Conservation (phyloP, 2,113 vertebrate species). For the Siphamia tubifer region DNA sequence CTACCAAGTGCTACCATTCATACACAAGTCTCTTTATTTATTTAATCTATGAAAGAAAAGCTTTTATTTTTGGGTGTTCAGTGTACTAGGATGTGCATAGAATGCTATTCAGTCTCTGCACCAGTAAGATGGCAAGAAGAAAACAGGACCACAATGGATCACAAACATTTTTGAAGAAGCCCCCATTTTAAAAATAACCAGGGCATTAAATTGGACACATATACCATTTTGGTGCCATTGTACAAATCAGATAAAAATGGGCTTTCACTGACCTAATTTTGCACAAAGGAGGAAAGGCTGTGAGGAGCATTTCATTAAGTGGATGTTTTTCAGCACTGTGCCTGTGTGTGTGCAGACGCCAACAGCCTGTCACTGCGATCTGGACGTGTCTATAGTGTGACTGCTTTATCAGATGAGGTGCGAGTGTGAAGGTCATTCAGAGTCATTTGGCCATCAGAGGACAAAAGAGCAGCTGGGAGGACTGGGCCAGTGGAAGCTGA, state of each 20-base stretch:
- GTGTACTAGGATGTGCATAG: not conserved
- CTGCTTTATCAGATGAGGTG: slow-evolving; percentile 43
- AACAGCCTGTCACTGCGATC: not conserved
- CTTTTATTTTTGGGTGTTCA: not conserved
- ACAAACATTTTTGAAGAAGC: not conserved
- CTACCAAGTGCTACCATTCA: not conserved
- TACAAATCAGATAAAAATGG: not conserved
- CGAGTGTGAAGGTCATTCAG: slow-evolving; percentile 43
- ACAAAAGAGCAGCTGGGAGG: slow-evolving; percentile 55
- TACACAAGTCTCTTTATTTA: slow-evolving; percentile 2
- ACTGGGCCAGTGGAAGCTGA: slow-evolving; percentile 35
- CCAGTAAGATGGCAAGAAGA: not conserved
- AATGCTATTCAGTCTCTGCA: too few relatives aligned
- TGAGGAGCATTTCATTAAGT: not conserved
- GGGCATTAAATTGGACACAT: not conserved
- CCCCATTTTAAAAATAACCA: not conserved
- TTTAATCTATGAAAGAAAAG: not conserved
- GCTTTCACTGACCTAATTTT: not conserved
- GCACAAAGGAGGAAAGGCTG: not conserved
- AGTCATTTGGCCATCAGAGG: slow-evolving; percentile 43
- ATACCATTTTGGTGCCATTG: not conserved
- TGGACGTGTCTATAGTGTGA: slow-evolving; percentile 15
- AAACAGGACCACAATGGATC: not conserved
- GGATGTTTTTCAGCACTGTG: not conserved
- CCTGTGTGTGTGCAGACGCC: not conserved